These are phyloP conservation scores for Anguilla megastoma DNA, from an alignment of 2,797 vertebrate species.

Conservation along the genomic window DNA sequence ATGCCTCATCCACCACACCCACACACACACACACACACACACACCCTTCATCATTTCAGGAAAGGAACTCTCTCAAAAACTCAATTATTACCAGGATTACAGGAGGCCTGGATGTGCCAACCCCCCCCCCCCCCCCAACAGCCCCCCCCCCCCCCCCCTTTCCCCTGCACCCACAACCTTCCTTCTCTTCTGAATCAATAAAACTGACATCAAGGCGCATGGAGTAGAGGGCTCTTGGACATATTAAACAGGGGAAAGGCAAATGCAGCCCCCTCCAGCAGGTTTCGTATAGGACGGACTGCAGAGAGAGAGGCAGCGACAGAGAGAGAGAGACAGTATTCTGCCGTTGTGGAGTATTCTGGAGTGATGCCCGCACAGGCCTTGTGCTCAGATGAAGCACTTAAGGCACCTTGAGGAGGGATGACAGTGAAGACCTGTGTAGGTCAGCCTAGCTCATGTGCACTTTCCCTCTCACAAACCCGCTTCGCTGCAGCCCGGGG, in stretches of 20 bases:
- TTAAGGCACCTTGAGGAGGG: neutral
- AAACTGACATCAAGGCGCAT: neutral
- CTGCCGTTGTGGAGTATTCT: too few species aligned
- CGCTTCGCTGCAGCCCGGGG: neutral
- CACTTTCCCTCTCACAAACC: neutral
- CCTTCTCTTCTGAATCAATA: slow-evolving; percentile 7
- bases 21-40: neutral
- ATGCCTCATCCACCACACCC: neutral
- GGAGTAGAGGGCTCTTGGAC: neutral
- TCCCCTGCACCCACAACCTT: neutral
- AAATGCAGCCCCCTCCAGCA: neutral
- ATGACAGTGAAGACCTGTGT: neutral
- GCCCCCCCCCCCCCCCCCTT: too few species aligned
- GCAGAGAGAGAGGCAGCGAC: too few species aligned
- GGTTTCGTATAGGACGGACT: neutral
- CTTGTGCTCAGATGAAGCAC: slow-evolving; percentile 10
- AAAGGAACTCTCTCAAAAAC: neutral
- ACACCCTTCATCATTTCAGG: too few species aligned
- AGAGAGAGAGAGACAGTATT: too few species aligned
- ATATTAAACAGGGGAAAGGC: neutral
- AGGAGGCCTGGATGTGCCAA: neutral
- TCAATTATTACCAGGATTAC: neutral
- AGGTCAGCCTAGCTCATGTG: neutral
- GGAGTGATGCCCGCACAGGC: neutral
- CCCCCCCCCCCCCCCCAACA: too few species aligned